These are phyloP conservation scores for Urocyon cinereoargenteus DNA, from an alignment of 2,797 vertebrate genomes.

Conservation along the genomic window DNA sequence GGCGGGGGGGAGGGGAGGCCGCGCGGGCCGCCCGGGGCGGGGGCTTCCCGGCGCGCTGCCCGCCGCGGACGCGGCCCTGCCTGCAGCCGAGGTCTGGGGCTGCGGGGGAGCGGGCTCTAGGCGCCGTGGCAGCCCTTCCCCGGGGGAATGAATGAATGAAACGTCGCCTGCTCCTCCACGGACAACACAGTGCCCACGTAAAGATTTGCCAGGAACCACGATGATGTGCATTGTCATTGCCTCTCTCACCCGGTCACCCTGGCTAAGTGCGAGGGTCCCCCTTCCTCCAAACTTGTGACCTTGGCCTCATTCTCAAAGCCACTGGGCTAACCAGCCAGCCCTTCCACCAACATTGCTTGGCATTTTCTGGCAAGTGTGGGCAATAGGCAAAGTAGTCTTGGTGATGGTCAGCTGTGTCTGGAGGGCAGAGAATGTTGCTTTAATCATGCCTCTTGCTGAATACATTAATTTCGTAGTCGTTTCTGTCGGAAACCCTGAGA, in stretches of 20 bases:
- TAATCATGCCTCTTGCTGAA: neutral
- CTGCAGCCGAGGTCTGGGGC: neutral
- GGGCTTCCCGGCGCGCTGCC: slow-evolving; percentile 56
- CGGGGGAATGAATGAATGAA: slow-evolving; percentile 74
- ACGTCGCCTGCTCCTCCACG: slow-evolving; percentile 13
- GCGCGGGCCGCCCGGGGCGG: slow-evolving; percentile 23
- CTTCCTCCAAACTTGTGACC: slow-evolving; percentile 67
- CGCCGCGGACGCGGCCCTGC: neutral
- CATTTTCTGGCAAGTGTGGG: slow-evolving; percentile 30
- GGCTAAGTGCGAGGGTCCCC: neutral
- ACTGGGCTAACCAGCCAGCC: neutral
- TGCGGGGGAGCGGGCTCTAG: slow-evolving; percentile 42
- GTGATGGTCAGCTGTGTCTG: slow-evolving; percentile 31
- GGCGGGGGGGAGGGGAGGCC: slow-evolving; percentile 58
- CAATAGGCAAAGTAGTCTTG: slow-evolving; percentile 19
- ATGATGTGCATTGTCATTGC: slow-evolving; percentile 73
- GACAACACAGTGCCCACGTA: neutral
- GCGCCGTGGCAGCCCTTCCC: neutral
- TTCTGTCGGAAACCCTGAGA: neutral
- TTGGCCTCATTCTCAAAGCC: slow-evolving; percentile 78
- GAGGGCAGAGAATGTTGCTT: slow-evolving; percentile 46
- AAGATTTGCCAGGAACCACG: slow-evolving; percentile 26
- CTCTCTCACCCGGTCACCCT: neutral
- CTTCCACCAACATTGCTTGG: neutral
- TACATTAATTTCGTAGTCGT: neutral